phyloP scores from a whole-genome alignment of 2,888 invertebrate species.

The Leucophenga montana region DNA sequence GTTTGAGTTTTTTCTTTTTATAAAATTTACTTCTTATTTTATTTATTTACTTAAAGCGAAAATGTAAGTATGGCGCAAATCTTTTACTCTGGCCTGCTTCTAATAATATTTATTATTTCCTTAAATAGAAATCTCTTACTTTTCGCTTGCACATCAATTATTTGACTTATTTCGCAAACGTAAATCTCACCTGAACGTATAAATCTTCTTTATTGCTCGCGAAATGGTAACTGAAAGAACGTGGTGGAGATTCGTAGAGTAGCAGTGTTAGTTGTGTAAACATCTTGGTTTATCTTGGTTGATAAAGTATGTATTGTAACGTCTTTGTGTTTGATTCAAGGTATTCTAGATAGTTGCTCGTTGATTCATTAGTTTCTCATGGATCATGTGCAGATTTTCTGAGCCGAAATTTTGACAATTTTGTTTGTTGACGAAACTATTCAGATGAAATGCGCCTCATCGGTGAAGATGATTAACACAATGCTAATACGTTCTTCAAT shows the following conservation, averaged over 20 bases:
- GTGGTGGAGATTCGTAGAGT: neutral
- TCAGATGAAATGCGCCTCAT: too few relatives aligned
- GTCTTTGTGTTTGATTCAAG: too few relatives aligned
- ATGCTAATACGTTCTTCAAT: too few relatives aligned
- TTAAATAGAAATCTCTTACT: conserved; percentile 25
- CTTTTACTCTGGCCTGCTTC: conserved; percentile 20
- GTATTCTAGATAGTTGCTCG: too few relatives aligned
- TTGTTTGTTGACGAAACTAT: too few relatives aligned
- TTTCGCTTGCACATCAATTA: conserved; percentile 42
- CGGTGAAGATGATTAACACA: too few relatives aligned
- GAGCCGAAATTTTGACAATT: too few relatives aligned
- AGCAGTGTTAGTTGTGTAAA: neutral
- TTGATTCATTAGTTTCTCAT: too few relatives aligned
- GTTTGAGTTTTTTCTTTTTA: conserved; percentile 31
- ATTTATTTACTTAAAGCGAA: neutral
- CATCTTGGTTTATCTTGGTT: neutral
- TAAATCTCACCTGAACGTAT: conserved; percentile 62
- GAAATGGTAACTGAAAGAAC: neutral
- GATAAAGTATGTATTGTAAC: too few relatives aligned
- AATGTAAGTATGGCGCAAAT: too few relatives aligned
- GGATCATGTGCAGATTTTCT: too few relatives aligned
- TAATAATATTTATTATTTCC: conserved; percentile 27
- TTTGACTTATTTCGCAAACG: conserved; percentile 32
- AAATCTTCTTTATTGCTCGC: conserved; percentile 67
- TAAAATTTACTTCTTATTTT: conserved; percentile 18